A percentile compares a stretch with the other conserved stretches of the same genome.
Evolutionary conservation across 2,797 vertebrate genomes (phyloP).

Genomic region (Propithecus perrieri): DNA sequence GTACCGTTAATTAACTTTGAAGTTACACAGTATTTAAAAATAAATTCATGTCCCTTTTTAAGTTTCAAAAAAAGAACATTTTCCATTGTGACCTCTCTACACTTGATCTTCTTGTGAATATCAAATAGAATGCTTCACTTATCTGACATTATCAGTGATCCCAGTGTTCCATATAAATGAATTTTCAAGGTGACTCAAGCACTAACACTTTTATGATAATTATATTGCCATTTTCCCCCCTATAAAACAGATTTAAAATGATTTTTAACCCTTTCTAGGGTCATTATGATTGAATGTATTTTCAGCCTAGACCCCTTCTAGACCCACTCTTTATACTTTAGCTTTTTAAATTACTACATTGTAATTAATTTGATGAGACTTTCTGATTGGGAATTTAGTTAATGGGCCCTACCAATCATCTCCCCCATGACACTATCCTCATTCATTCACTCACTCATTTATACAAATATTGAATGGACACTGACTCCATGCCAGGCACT

Average conservation of each 20-base stretch:
- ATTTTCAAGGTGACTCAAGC: background rate
- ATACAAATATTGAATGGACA: background rate
- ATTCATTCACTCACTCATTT: background rate
- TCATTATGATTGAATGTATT: background rate
- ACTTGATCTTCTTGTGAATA: background rate
- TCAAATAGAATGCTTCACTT: slow-evolving; percentile 10
- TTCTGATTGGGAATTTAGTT: background rate
- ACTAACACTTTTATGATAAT: background rate
- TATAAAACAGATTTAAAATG: background rate
- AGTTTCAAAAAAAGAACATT: background rate
- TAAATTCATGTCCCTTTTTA: background rate
- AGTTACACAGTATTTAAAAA: background rate
- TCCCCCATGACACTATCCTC: background rate
- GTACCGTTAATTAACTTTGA: background rate
- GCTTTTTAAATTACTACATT: background rate
- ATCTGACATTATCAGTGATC: background rate
- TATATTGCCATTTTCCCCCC: background rate
- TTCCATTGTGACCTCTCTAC: background rate
- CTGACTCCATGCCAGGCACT: background rate
- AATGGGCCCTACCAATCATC: background rate
- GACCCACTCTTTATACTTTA: background rate
- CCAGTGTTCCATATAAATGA: background rate
- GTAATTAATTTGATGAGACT: background rate
- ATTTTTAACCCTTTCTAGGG: background rate
- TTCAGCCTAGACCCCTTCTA: slow-evolving; percentile 7